Percentiles rank a stretch among this genome's conserved stretches.
Evolutionary conservation across 2,888 invertebrate species (phyloP).

Genomic region (Limnephilus marmoratus): DNA sequence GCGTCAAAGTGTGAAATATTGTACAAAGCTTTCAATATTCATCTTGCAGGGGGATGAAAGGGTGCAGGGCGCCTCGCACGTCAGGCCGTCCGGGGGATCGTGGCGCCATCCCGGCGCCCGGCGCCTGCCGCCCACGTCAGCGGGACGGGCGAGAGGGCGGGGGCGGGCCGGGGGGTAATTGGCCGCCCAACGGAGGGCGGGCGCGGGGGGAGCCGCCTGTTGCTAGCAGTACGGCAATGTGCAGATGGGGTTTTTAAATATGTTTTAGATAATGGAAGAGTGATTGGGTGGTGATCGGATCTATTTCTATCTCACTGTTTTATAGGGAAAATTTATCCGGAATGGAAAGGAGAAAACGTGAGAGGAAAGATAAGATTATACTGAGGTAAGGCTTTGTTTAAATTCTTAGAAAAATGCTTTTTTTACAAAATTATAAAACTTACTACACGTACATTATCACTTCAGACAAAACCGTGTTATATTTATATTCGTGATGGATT

Average conservation of each 20-base stretch:
- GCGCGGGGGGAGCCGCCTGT: neutral
- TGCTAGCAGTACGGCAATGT: conserved; percentile 7
- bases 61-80: neutral
- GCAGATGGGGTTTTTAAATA: conserved; percentile 2
- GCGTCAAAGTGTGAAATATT: neutral
- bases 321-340: neutral
- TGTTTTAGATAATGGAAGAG: neutral
- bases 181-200: neutral
- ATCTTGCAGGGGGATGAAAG: neutral
- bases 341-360: neutral
- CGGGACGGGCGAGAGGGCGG: neutral
- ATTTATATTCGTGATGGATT: too few relatives aligned
- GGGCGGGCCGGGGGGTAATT: neutral
- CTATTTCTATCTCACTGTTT: neutral
- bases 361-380: too few relatives aligned
- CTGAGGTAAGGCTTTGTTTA: too few relatives aligned
- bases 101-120: neutral
- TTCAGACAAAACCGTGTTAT: too few relatives aligned
- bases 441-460: too few relatives aligned
- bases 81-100: neutral
- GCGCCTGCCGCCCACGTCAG: neutral
- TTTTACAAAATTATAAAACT: too few relatives aligned
- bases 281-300: neutral
- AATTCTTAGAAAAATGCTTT: too few relatives aligned
- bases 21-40: neutral